phyloP scores from a whole-genome alignment of 2,113 vertebrate species.

The Myrmophylax atrothorax region DNA sequence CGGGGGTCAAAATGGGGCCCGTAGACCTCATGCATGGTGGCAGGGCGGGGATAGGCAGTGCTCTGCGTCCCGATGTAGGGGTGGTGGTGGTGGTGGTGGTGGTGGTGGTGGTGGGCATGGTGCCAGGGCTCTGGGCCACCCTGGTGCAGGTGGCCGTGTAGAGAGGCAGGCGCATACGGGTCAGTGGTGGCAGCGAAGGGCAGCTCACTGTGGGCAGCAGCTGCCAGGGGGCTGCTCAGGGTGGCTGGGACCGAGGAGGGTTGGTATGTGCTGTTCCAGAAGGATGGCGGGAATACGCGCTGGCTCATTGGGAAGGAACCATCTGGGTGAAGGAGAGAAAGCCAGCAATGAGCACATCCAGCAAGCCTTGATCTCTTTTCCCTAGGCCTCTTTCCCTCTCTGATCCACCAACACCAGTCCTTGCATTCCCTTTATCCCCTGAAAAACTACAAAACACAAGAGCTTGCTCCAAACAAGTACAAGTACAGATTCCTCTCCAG shows the following conservation, averaged over 20 bases:
- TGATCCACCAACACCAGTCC: neutral
- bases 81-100: conserved; percentile 85
- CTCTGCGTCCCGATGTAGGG: conserved; percentile 88
- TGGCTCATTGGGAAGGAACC: conserved; percentile 95
- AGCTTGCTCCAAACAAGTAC: neutral
- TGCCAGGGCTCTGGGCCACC: conserved; percentile 88
- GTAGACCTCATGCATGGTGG: conserved; percentile 91
- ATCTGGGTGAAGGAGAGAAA: conserved; percentile 72
- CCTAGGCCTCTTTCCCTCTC: neutral
- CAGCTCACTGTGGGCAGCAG: conserved; percentile 84
- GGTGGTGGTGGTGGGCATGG: conserved; percentile 87
- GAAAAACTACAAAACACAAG: neutral
- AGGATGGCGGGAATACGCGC: conserved; percentile 93
- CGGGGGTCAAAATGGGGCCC: conserved; percentile 91
- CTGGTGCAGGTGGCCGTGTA: conserved; percentile 94
- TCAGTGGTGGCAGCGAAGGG: conserved; percentile 81
- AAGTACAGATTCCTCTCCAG: neutral
- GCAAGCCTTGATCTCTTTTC: neutral
- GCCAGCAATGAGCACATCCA: neutral
- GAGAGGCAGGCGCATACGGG: conserved; percentile 84
- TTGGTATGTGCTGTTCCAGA: conserved; percentile 98
- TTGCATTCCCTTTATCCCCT: neutral
- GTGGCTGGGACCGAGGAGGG: conserved; percentile 74
- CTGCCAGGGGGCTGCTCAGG: conserved; percentile 79
- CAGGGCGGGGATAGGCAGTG: conserved; percentile 82